A percentile compares a stretch with the other conserved stretches of the same genome.
Conservation (phyloP, 1,140 invertebrate species). For the Aphaenogaster rudis region DNA sequence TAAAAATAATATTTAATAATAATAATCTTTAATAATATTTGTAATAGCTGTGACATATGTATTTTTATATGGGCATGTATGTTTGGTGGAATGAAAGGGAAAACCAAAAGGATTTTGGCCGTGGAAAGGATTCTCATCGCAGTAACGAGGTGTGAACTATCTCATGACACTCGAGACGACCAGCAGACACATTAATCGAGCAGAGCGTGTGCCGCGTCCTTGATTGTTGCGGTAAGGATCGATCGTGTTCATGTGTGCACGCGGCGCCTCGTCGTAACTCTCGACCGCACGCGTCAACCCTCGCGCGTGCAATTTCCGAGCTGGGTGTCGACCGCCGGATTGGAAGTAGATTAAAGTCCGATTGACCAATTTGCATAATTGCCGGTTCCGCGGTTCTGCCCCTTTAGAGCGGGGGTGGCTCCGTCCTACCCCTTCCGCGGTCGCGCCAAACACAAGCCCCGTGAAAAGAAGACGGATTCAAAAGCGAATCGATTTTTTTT, state of each 20-base stretch:
- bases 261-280: conserved; percentile 35
- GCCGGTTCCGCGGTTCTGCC: not conserved
- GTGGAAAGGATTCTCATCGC: conserved; percentile 30
- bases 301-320: conserved; percentile 21
- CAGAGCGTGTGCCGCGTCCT: conserved; percentile 31
- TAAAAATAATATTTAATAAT: not conserved
- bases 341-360: conserved; percentile 54
- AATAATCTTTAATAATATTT: not conserved
- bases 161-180: conserved; percentile 77
- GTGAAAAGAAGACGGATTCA: not conserved
- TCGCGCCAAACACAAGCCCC: not conserved
- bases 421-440: not conserved
- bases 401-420: not conserved
- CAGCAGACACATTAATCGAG: conserved; percentile 75
- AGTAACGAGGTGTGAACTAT: conserved; percentile 82
- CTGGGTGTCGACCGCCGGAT: conserved; percentile 24
- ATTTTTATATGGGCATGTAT: not conserved
- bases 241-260: not conserved
- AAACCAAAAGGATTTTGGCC: not conserved
- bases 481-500: not conserved
- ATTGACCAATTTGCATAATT: conserved; percentile 62
- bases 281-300: conserved; percentile 39
- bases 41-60: not conserved
- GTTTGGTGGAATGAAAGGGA: not conserved
- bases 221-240: conserved; percentile 28